These are phyloP conservation scores for Mirza zaza DNA, from an alignment of 2,113 vertebrate genomes.

Conservation along the genomic window DNA sequence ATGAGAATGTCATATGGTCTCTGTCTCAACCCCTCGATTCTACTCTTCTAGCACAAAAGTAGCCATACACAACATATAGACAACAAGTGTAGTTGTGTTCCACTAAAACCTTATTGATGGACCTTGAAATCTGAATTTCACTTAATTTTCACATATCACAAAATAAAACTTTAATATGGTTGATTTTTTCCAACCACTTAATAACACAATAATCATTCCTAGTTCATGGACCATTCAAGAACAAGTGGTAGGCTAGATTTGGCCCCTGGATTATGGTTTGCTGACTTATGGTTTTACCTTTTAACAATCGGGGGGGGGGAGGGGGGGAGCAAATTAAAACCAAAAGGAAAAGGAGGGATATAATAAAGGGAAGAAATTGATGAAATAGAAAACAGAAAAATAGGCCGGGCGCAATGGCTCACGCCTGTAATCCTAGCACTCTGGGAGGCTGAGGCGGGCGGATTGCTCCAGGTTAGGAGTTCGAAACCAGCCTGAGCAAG, in stretches of 20 bases:
- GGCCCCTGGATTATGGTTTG: not conserved
- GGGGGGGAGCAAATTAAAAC: not conserved
- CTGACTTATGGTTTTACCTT: not conserved
- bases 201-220: slow-evolving; percentile 4
- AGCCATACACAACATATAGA: not conserved
- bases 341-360: slow-evolving; percentile 13
- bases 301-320: not conserved
- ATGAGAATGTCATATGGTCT: not conserved
- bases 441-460: too few relatives aligned
- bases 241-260: not conserved
- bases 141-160: not conserved
- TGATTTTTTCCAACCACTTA: slow-evolving; percentile 14
- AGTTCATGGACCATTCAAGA: not conserved
- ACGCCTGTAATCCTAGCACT: too few relatives aligned
- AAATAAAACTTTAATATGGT: not conserved
- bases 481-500: too few relatives aligned
- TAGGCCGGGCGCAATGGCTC: too few relatives aligned
- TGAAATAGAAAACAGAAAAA: slow-evolving; percentile 27
- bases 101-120: not conserved
- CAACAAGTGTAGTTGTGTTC: not conserved
- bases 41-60: not conserved
- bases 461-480: too few relatives aligned
- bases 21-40: not conserved
- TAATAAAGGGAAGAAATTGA: not conserved
- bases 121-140: not conserved